Conservation (phyloP, 2,888 invertebrate genomes). For the Malacosoma neustria region DNA sequence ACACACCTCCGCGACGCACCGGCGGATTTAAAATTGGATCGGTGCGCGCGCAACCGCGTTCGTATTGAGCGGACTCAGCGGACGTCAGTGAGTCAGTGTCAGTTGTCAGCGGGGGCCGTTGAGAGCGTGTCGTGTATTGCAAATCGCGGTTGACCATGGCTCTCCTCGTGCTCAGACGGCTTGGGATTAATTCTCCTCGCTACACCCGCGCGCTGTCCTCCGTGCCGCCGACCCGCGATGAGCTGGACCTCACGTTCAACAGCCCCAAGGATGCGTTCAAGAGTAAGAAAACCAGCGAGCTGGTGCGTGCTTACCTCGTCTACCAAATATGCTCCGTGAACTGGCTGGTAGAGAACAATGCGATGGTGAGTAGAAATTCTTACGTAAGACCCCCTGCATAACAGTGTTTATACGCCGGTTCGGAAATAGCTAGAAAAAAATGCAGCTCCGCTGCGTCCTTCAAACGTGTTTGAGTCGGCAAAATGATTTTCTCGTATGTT, state of each 20-base stretch:
- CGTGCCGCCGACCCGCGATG: conserved; percentile 66
- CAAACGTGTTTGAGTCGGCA: conserved; percentile 7
- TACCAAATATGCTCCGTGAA: conserved; percentile 93
- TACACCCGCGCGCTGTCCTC: conserved; percentile 44
- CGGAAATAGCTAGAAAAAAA: conserved; percentile 35
- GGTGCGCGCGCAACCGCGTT: conserved; percentile 58
- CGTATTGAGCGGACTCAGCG: conserved; percentile 60
- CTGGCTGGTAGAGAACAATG: conserved; percentile 93
- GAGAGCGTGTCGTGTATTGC: conserved; percentile 43
- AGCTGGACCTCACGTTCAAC: conserved; percentile 89
- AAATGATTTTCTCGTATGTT: conserved; percentile 8
- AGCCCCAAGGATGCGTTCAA: conserved; percentile 94
- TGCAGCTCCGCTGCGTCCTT: conserved; percentile 30
- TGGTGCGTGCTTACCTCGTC: conserved; percentile 92
- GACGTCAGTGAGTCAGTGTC: conserved; percentile 43
- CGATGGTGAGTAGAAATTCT: conserved; percentile 82
- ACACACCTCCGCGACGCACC: conserved; percentile 58
- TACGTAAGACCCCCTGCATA: conserved; percentile 44
- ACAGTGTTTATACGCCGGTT: conserved; percentile 33
- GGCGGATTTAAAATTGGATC: conserved; percentile 58
- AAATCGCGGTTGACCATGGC: conserved; percentile 55
- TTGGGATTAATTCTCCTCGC: conserved; percentile 49
- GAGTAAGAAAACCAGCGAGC: conserved; percentile 95
- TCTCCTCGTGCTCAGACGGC: conserved; percentile 46
- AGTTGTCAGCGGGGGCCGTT: conserved; percentile 44